Percentiles rank a stretch among this genome's conserved stretches.
phyloP scores from a whole-genome alignment of 2,113 vertebrate genomes.

The Rhadina sibilatrix region DNA sequence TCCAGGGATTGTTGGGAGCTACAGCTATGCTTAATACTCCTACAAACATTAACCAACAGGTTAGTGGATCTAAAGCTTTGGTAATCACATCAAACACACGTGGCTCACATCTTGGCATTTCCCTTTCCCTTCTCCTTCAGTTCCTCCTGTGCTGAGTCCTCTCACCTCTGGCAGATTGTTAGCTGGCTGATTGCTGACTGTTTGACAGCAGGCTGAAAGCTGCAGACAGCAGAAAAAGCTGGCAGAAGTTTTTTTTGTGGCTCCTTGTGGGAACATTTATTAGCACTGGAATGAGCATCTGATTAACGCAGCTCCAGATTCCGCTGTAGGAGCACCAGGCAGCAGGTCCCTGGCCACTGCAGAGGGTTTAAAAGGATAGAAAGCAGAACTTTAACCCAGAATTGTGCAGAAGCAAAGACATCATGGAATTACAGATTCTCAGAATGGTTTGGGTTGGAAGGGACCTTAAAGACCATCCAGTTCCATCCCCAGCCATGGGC shows the following conservation, averaged over 20 bases:
- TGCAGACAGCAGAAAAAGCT: neutral
- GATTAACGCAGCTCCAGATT: neutral
- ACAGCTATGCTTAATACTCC: neutral
- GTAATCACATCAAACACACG: neutral
- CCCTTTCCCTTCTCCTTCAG: neutral
- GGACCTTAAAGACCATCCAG: neutral
- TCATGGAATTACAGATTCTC: neutral
- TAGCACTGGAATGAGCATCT: neutral
- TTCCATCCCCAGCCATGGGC: neutral
- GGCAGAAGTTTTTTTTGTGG: neutral
- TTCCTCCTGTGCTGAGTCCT: neutral
- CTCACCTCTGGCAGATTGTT: neutral
- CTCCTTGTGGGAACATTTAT: neutral
- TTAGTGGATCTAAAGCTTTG: neutral
- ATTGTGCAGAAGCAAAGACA: neutral
- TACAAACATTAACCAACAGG: neutral
- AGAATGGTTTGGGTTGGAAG: neutral
- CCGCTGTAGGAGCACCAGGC: neutral
- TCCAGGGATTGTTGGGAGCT: neutral
- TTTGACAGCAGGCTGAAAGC: slow-evolving; percentile 4
- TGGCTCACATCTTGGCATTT: neutral
- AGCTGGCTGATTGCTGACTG: neutral
- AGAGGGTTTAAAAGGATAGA: neutral
- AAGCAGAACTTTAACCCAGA: neutral
- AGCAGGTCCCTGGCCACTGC: neutral